A percentile compares a stretch with the other conserved stretches of the same genome.
Evolutionary conservation across 2,113 vertebrate species (phyloP).

Genomic region (Elgaria multicarinata): DNA sequence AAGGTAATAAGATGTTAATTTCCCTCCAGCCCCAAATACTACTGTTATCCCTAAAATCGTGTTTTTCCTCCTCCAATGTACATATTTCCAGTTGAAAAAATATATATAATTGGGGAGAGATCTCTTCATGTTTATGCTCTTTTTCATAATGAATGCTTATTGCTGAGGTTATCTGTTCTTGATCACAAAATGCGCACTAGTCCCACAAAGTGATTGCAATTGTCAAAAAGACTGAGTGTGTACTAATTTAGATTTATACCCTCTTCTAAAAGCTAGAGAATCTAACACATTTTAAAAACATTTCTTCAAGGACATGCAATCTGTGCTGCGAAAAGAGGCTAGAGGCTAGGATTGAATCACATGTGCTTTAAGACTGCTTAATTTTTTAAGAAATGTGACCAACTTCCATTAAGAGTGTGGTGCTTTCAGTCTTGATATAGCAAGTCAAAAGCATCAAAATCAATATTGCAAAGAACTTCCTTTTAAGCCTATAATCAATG

Average conservation of each 20-base stretch:
- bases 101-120: not conserved
- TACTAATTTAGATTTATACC: not conserved
- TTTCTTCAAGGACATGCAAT: conserved; percentile 34
- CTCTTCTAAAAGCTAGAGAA: not conserved
- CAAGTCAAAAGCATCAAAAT: conserved; percentile 58
- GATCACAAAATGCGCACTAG: not conserved
- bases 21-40: not conserved
- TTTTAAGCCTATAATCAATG: conserved; percentile 77
- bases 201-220: not conserved
- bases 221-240: not conserved
- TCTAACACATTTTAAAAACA: conserved; percentile 23
- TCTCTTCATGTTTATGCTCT: not conserved
- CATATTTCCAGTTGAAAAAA: not conserved
- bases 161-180: conserved; percentile 1
- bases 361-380: conserved; percentile 52
- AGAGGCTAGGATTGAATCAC: conserved; percentile 5
- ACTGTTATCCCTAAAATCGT: not conserved
- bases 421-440: conserved; percentile 52
- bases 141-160: not conserved
- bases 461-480: conserved; percentile 66
- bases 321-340: conserved; percentile 27
- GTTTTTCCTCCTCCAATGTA: not conserved
- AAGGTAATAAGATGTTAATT: not conserved
- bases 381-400: conserved; percentile 67
- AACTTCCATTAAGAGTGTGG: conserved; percentile 53